phyloP scores from a whole-genome alignment of 2,113 vertebrate species.

The Abramis brama region DNA sequence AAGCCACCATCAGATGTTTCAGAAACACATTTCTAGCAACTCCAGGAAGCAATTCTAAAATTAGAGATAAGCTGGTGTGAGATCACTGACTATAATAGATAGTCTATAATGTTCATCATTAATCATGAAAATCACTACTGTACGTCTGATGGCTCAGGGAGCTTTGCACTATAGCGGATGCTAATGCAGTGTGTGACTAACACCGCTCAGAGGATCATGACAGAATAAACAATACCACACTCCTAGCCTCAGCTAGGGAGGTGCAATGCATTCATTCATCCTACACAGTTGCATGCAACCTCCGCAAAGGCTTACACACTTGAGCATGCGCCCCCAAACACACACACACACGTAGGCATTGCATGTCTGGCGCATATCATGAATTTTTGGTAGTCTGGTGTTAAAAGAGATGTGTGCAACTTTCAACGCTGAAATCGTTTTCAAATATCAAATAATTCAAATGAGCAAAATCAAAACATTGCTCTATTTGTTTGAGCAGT shows the following conservation, averaged over 20 bases:
- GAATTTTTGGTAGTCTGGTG: not conserved
- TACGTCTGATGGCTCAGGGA: constrained; percentile 11
- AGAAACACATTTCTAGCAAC: not conserved
- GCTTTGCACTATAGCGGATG: constrained; percentile 21
- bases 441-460: not conserved
- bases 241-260: constrained; percentile 39
- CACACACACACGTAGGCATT: not conserved
- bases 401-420: not conserved
- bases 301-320: not conserved
- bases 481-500: no score
- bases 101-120: constrained; percentile 25
- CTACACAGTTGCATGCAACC: constrained; percentile 37
- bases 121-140: constrained; percentile 31
- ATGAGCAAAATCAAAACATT: no score
- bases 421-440: not conserved
- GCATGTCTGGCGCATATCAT: not conserved
- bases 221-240: constrained; percentile 41
- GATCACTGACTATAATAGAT: constrained; percentile 18
- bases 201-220: constrained; percentile 35
- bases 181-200: constrained; percentile 48
- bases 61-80: not conserved
- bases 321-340: not conserved
- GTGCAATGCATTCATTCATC: constrained; percentile 45
- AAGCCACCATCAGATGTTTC: not conserved
- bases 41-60: not conserved